phyloP scores from a whole-genome alignment of 2,797 vertebrate species.

The Prionace glauca region DNA sequence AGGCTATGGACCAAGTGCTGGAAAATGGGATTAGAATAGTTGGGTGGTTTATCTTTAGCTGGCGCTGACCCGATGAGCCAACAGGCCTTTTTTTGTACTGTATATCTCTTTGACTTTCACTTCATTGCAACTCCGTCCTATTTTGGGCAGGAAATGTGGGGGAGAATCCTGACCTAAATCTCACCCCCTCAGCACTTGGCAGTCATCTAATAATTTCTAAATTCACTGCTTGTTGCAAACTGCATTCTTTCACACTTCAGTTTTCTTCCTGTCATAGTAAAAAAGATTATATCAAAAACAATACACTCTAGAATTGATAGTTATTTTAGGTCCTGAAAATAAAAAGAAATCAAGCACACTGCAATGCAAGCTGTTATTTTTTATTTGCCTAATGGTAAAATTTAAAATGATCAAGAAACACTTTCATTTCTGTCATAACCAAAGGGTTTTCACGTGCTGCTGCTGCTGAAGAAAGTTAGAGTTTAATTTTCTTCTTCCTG shows the following conservation, averaged over 20 bases:
- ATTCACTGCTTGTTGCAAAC: not conserved
- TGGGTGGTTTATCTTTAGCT: too few relatives aligned
- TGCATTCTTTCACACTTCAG: not conserved
- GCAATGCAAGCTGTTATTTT: not conserved
- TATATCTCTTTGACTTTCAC: not conserved
- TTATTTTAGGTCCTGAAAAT: not conserved
- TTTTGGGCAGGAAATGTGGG: not conserved
- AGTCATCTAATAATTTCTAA: not conserved
- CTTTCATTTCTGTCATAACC: not conserved
- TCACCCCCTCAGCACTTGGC: not conserved
- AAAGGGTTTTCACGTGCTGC: not conserved
- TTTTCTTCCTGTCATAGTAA: not conserved
- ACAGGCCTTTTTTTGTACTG: too few relatives aligned
- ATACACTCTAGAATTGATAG: not conserved
- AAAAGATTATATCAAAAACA: not conserved
- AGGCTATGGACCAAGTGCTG: too few relatives aligned
- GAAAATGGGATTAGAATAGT: too few relatives aligned
- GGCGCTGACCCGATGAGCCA: too few relatives aligned
- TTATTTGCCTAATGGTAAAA: not conserved
- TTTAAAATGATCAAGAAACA: not conserved
- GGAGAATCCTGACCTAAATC: not conserved
- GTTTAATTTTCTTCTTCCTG: constrained; percentile 13
- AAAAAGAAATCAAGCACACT: not conserved
- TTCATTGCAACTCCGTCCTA: not conserved
- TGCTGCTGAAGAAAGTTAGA: not conserved